phyloP scores from a whole-genome alignment of 2,113 vertebrate genomes.

The Protomyctophum bolini region DNA sequence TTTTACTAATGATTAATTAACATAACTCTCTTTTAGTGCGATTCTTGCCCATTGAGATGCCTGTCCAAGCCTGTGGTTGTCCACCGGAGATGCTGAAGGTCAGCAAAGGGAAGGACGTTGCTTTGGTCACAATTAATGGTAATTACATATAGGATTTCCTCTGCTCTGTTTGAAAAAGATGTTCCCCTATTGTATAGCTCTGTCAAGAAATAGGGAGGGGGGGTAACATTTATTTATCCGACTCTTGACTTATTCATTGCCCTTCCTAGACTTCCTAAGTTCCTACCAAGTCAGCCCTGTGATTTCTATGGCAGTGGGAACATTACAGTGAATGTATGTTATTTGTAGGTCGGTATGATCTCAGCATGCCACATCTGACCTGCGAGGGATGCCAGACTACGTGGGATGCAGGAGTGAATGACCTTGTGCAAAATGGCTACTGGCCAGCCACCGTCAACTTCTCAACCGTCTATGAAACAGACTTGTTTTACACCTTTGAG shows the following conservation, averaged over 20 bases:
- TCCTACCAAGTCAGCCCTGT: neutral
- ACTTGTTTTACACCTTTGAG: neutral
- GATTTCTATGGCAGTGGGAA: neutral
- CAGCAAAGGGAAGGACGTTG: neutral
- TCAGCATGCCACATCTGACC: neutral
- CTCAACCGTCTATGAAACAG: neutral
- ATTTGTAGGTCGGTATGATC: too few relatives aligned
- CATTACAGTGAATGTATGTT: neutral
- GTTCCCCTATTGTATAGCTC: too few relatives aligned
- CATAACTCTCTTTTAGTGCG: too few relatives aligned
- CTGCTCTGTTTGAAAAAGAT: too few relatives aligned
- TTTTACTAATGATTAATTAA: too few relatives aligned
- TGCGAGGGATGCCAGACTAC: neutral
- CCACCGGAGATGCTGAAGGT: neutral
- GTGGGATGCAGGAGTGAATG: neutral
- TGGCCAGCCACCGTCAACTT: neutral
- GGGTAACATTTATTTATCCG: too few relatives aligned
- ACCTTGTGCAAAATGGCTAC: neutral
- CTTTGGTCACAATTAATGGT: neutral
- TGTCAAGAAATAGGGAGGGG: too few relatives aligned
- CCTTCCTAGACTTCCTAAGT: too few relatives aligned
- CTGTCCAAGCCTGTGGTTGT: neutral
- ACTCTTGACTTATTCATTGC: too few relatives aligned
- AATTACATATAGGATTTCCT: neutral
- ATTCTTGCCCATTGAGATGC: too few relatives aligned